phyloP scores from a whole-genome alignment of 2,797 vertebrate genomes.

The Psittacula derbiana region DNA sequence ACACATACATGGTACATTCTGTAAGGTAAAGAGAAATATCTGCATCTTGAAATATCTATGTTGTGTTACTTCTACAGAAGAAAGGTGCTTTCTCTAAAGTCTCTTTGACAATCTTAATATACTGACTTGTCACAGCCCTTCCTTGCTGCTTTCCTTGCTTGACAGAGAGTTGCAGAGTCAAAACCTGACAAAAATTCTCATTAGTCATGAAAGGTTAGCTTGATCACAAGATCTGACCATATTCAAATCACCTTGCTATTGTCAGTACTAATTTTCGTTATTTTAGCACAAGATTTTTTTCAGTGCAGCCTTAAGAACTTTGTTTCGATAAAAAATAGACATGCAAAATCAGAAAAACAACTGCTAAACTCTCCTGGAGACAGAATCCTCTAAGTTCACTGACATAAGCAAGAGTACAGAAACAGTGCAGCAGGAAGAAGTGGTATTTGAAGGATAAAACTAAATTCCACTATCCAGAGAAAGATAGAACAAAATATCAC shows the following conservation, averaged over 20 bases:
- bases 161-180: not conserved
- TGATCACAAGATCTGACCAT: not conserved
- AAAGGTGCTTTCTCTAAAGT: not conserved
- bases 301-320: conserved; percentile 25
- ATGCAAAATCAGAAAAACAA: conserved; percentile 17
- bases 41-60: not conserved
- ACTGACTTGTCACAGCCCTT: not conserved
- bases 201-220: not conserved
- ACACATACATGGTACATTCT: not conserved
- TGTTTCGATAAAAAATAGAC: conserved; percentile 24
- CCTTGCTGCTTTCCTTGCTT: conserved; percentile 28
- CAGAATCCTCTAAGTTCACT: not conserved
- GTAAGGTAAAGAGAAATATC: not conserved
- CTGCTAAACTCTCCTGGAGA: not conserved
- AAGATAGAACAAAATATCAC: not conserved
- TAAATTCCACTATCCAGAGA: not conserved
- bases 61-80: not conserved
- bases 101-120: not conserved
- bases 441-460: not conserved
- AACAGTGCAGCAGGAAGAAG: not conserved
- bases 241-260: not conserved
- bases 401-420: not conserved
- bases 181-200: not conserved
- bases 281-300: conserved; percentile 43
- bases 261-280: conserved; percentile 2